These are phyloP conservation scores for Pristionchus maxplancki DNA, from an alignment of 2,888 invertebrate genomes.

Conservation along the genomic window DNA sequence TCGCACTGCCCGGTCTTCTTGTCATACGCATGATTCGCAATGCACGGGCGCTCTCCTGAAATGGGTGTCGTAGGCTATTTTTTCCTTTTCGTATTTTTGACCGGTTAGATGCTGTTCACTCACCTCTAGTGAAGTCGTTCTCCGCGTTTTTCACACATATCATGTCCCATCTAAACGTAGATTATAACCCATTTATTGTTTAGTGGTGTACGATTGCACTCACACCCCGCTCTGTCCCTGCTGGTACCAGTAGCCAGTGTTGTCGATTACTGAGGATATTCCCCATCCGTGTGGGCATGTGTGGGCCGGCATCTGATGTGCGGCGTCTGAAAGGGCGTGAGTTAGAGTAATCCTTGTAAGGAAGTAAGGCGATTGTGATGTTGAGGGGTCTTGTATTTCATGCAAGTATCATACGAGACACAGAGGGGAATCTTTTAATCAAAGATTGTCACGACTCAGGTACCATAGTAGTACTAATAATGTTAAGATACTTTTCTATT, in stretches of 20 bases:
- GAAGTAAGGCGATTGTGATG: too few relatives aligned
- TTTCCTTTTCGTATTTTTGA: too few relatives aligned
- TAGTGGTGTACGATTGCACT: not conserved
- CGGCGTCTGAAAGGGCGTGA: too few relatives aligned
- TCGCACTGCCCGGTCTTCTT: too few relatives aligned
- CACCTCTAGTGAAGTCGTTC: not conserved
- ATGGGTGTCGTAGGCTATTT: too few relatives aligned
- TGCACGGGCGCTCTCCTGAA: too few relatives aligned
- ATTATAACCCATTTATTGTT: not conserved
- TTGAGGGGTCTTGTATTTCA: not conserved
- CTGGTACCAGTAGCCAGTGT: not conserved
- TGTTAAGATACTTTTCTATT: not conserved
- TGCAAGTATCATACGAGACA: not conserved
- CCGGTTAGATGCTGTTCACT: too few relatives aligned
- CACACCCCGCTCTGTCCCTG: too few relatives aligned
- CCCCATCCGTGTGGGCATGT: not conserved
- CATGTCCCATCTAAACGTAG: not conserved
- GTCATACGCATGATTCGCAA: too few relatives aligned
- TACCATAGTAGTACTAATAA: not conserved
- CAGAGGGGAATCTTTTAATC: too few relatives aligned
- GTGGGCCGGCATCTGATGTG: not conserved
- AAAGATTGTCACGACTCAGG: not conserved
- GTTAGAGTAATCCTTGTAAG: too few relatives aligned
- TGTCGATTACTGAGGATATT: not conserved
- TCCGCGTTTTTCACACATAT: not conserved